phyloP scores from a whole-genome alignment of 1,140 invertebrate genomes.

The Globodera rostochiensis region DNA sequence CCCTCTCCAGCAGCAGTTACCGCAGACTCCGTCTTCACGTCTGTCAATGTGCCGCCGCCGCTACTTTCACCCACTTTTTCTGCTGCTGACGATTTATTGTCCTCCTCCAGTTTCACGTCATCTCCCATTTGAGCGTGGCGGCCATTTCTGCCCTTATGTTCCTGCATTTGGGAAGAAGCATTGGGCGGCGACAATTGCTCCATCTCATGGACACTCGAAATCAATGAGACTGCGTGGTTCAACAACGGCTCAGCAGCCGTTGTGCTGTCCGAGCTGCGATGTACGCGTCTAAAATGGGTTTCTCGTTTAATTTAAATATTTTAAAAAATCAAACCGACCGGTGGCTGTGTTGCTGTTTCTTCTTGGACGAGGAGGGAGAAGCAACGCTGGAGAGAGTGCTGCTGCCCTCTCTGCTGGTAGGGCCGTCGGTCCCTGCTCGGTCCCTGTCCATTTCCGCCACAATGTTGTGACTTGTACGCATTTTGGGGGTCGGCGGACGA shows the following conservation, averaged over 20 bases:
- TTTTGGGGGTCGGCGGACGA: constrained; percentile 30
- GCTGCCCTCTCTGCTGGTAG: constrained; percentile 23
- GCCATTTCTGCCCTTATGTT: not conserved
- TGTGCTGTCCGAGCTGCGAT: constrained; percentile 1
- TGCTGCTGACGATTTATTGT: too few species aligned
- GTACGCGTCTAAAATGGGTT: not conserved
- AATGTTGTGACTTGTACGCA: constrained; percentile 25
- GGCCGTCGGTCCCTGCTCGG: constrained; percentile 23
- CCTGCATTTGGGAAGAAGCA: not conserved
- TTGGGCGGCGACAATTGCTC: not conserved
- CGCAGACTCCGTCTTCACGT: not conserved
- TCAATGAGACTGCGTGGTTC: not conserved
- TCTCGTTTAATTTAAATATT: constrained; percentile 22
- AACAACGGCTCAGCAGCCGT: not conserved
- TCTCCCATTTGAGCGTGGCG: not conserved
- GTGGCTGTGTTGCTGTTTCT: not conserved
- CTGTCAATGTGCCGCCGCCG: not conserved
- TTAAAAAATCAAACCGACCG: not conserved
- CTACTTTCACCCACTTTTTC: not conserved
- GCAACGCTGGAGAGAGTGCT: not conserved
- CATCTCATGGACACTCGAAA: not conserved
- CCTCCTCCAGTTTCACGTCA: too few species aligned
- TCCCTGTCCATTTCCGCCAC: constrained; percentile 49
- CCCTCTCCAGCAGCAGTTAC: not conserved
- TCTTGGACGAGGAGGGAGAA: constrained; percentile 7